Conservation (phyloP, 2,797 vertebrate species). For the Lates japonicus region DNA sequence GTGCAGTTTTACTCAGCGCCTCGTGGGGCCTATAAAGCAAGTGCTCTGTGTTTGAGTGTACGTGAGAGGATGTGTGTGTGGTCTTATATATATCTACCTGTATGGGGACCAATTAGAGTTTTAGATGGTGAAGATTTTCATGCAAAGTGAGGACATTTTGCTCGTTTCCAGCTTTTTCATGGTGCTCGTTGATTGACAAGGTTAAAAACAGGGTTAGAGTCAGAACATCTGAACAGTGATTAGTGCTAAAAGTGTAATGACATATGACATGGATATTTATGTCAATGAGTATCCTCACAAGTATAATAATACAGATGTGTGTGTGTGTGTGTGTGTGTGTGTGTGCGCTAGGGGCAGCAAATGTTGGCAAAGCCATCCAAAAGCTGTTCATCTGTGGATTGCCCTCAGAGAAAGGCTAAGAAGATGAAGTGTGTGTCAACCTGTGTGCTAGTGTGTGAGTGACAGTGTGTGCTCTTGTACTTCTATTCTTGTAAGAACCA, state of each 20-base stretch:
- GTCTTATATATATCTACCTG: slow-evolving; percentile 10
- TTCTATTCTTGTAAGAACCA: slow-evolving; percentile 5
- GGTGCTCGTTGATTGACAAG: slow-evolving; percentile 5
- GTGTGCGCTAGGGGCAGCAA: not conserved
- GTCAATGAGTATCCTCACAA: not conserved
- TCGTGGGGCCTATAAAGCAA: slow-evolving; percentile 61
- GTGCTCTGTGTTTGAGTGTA: slow-evolving; percentile 22
- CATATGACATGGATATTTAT: not conserved
- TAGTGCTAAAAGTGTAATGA: not conserved
- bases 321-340: slow-evolving; percentile 16
- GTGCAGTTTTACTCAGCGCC: slow-evolving; percentile 68
- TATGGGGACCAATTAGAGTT: slow-evolving; percentile 26
- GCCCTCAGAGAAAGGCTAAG: slow-evolving; percentile 8
- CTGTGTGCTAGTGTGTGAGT: slow-evolving; percentile 16
- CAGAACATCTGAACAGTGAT: not conserved
- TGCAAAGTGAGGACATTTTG: not conserved
- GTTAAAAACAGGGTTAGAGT: not conserved
- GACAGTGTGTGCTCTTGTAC: not conserved
- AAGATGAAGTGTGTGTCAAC: slow-evolving; percentile 24
- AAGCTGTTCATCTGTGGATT: slow-evolving; percentile 38
- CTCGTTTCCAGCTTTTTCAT: not conserved
- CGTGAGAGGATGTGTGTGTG: not conserved
- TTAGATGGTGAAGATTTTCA: slow-evolving; percentile 4
- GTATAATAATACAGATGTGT: slow-evolving; percentile 8
- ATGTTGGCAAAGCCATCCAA: slow-evolving; percentile 32